Base-by-base conservation (phyloP, 2,888 invertebrate genomes). In the Dione vanillae region DNA sequence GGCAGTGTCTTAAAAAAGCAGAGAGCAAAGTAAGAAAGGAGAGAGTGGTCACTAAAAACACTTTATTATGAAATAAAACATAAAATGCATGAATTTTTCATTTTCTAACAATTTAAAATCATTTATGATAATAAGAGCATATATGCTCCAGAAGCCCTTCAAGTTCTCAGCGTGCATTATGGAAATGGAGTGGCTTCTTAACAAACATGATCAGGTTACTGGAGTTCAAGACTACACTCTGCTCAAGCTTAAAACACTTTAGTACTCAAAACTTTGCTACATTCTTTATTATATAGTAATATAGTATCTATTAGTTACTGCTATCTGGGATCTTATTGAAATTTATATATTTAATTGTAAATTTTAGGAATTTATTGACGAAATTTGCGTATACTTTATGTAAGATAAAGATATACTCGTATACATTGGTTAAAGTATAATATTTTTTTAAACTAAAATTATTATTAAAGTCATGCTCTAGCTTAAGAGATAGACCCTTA, bases 111-210 rank as follows among this genome's bases (percentile, higher is more conserved):
- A 37, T 35, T 11, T 6, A 6, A 37, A 9, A 3, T 16, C 37
- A 16, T 5, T 45, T 45, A 61, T 45, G 61, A 10, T n/a, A 61
- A 45, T 61, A 43, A 16, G n/a, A 45, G 27, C 27, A 61, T 27
- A 45, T 45, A 14, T 45, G n/a, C 27, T 45, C 27, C 10, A 61
- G 10, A 61, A n/a, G 27, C 5, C 27, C 3, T n/a, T 45, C 27
- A 27, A 10, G n/a, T 45, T 35, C 45, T 61, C 27, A 45, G n/a
- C 61, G 6, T 27, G 27, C 61, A 45, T 27, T 61, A 61, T 16
- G 45, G 27, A 27, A 61, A 27, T 61, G n/a, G 45, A 61, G 45
- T 61, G n/a, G 61, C 45, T n/a, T 61, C 45, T 45, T 61, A 45
- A 45, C 59, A n/a, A 61, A 61, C 27, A 45, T 45, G 61, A 45